Base-by-base conservation (phyloP, 2,797 vertebrate genomes). In the Trachurus trachurus region DNA sequence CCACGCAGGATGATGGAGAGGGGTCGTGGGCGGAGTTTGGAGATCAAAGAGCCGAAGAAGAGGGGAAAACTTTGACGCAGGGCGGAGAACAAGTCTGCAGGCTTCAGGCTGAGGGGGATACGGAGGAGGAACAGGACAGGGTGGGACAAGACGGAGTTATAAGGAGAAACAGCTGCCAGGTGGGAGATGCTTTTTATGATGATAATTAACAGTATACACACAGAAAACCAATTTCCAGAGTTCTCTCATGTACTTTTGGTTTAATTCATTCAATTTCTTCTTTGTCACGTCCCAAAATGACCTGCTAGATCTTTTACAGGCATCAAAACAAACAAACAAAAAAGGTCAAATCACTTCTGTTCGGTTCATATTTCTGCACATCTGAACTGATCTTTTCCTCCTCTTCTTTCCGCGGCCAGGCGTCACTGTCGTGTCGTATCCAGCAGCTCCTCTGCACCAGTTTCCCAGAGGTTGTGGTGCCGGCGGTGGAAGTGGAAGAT, bases 21-120 rank as follows among this genome's bases (percentile, higher is more conserved):
- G 88, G 60, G 40, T 67, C 52, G 40, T 99, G 98, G 98, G 96
- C 91, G 77, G 94, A 96, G 78, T 98, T 98, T 91, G 95, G 88
- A 79, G 95, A 95, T 47, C 91, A 74, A 54, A 80, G 44, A 16
- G 84, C 81, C 42, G 90, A 93, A 52, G 90, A 84, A 42, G 94
- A 94, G 60, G 89, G 80, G 79, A 90, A 88, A 69, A 91, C 94
- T 13, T 96, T 96, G 97, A 96, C 94, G 75, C 89, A 93, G 74
- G 96, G 96, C 92, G 95, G 87, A 87, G 95, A 95, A 61, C 94
- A 94, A 34, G 93, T 94, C 71, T 78, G 85, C 80, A 77, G 79
- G 34, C 89, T 89, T 62, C 88, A 89, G 71, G 84, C 84, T 76
- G 92, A 95, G 0, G 94, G 93, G 83, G 88, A 92, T 68, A 86